Conservation (phyloP, 2,113 vertebrate species). For the Bothrops jararaca region DNA sequence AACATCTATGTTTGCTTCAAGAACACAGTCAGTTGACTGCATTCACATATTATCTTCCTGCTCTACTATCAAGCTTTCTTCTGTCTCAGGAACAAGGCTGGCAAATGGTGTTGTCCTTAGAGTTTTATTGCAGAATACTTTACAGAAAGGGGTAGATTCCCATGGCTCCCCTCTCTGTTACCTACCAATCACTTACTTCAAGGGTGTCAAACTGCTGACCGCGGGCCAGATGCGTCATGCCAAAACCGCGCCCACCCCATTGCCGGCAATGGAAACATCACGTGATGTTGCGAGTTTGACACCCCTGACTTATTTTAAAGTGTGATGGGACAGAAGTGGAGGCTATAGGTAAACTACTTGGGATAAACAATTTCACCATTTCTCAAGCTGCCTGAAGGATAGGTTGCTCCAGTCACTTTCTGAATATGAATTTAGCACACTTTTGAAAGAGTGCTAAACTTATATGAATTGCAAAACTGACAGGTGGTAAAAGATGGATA, state of each 20-base stretch:
- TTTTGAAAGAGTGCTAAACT: background rate
- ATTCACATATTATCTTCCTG: background rate
- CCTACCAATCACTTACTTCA: background rate
- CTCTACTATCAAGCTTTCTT: background rate
- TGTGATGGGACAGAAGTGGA: background rate
- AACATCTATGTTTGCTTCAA: background rate
- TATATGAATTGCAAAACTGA: background rate
- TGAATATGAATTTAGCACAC: background rate
- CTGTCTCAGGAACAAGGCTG: background rate
- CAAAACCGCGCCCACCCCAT: no score
- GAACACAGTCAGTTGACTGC: background rate
- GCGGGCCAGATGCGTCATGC: no score
- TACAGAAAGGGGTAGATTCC: background rate
- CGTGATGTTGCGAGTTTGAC: no score
- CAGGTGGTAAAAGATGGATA: background rate
- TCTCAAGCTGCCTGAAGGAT: background rate
- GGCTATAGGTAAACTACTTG: background rate
- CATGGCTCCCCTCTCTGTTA: background rate
- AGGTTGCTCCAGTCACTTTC: background rate
- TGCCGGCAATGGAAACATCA: no score
- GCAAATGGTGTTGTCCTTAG: background rate
- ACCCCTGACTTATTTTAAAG: background rate
- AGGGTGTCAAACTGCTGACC: no score
- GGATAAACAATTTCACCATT: background rate
- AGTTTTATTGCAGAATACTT: background rate